Base-by-base conservation (phyloP, 92 coral and sea anemone genomes). In the Palythoa grandis region DNA sequence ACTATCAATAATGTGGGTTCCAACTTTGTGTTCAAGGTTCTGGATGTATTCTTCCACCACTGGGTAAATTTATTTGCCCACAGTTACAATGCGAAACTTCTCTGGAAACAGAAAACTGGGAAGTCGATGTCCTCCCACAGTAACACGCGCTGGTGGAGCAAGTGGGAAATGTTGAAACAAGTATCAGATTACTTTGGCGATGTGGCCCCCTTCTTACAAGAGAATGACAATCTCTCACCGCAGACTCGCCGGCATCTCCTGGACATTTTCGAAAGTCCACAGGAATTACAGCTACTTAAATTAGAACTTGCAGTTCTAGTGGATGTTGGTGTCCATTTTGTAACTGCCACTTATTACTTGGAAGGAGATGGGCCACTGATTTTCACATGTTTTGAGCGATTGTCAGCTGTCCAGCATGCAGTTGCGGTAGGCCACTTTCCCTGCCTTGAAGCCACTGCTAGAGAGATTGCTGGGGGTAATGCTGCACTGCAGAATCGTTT, bases 321-420 rank as follows among this genome's bases (percentile, higher is more conserved):
- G n/a, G 85, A 86, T 78, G 89, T 53, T 77, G 89, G 89, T 77
- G 89, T 86, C 24, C 89, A 86, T 76, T 86, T 86, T 77, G 89
- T 86, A 16, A 86, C 85, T 86, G 89, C 89, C 65, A 86, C 85
- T 3, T 86, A 86, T 77, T 86, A 86, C 75, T 37, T 86, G 2
- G 85, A 76, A 65, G 89, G 89, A 65, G 90, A 85, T 83, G 87
- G 78, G 71, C 89, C 86, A 87, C 89, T 87, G 38, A 78, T 87
- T 79, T 87, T 87, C 86, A 87, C 90, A 35, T 87, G 87, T 29
- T 84, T 52, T 72, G 86, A 87, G 87, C 87, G 87, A 16, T 72
- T 87, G 58, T 87, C 90, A 87, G 90, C 90, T 87, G 90, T 87
- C 87, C 90, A 87, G 90, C 90, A 87, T 87, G 90, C 90, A 25